Conservation (phyloP, 2,888 invertebrate species). For the Cryptops parisi region DNA sequence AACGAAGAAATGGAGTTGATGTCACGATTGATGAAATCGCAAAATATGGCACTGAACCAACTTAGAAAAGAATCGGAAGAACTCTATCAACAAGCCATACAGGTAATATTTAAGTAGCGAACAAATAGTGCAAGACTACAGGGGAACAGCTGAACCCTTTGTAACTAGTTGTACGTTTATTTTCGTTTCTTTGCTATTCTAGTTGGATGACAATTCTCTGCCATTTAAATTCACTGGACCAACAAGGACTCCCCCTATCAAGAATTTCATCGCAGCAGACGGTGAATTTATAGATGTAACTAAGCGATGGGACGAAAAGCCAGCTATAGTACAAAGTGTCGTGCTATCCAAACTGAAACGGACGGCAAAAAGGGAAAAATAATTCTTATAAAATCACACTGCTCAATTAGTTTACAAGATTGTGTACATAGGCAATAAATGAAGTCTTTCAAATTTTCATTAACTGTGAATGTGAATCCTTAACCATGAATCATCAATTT, state of each 20-base stretch:
- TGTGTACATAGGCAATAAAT: too few relatives aligned
- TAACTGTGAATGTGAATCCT: too few relatives aligned
- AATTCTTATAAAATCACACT: too few relatives aligned
- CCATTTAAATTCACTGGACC: constrained; percentile 59
- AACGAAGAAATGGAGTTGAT: constrained; percentile 50
- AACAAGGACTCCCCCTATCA: constrained; percentile 64
- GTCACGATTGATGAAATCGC: constrained; percentile 50
- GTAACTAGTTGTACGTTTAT: neutral
- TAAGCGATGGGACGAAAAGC: constrained; percentile 49
- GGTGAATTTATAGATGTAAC: constrained; percentile 77
- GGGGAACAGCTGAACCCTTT: too few relatives aligned
- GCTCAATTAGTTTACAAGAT: too few relatives aligned
- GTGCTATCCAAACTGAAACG: neutral
- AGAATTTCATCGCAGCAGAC: constrained; percentile 65
- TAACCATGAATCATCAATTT: too few relatives aligned
- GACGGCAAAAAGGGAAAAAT: neutral
- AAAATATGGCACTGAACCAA: constrained; percentile 63
- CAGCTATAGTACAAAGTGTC: too few relatives aligned
- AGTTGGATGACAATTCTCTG: constrained; percentile 55
- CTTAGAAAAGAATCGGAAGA: constrained; percentile 67
- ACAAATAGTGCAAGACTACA: too few relatives aligned
- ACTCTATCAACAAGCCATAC: constrained; percentile 70
- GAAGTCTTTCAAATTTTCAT: too few relatives aligned
- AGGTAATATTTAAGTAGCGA: too few relatives aligned
- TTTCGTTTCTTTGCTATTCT: constrained; percentile 28